Base-by-base conservation (phyloP, 2,113 vertebrate species). In the Xenopus laevis region DNA sequence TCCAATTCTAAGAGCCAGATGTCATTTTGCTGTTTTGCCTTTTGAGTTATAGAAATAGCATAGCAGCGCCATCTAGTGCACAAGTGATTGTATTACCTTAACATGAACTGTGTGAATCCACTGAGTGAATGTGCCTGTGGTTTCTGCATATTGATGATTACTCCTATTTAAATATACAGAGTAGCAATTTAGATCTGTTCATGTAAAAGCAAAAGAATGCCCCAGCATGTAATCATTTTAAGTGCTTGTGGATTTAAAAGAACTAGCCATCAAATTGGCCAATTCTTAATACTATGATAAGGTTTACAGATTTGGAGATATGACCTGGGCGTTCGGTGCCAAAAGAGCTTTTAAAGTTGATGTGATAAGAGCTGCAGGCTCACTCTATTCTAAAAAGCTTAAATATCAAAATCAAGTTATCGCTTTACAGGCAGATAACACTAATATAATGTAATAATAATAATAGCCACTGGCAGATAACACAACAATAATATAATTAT, bases 31-130 rank as follows among this genome's bases (percentile, higher is more conserved):
- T 64, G 55, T 18, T 18, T 12, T 57, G 8, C 4, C 27, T 27
- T 27, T 27, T 1, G 1, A 6, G n/a, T 21, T 45, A 13, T 57
- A 64, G 17, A 18, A 12, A 67, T 61, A 68, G 67, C 40, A 17
- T 47, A 77, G 67, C 60, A 77, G 74, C 33, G 33, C 74, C 74
- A 70, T 57, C 74, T 77, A 70, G 59, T 77, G 74, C 7, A 13
- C 5, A 68, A 16, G 16, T 27, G 20, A 21, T 4, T 13, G 57
- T 18, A 30, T 55, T 40, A 15, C 18, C 63, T 15, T 71, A 30
- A 33, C 4, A 50, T 50, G 11, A 50, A 50, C 47, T 50, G 3
- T 6, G 6, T 50, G 45, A 7, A 46, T 13, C 47, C 4, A 15
- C 11, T 13, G 15, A 3, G 1, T 16, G 12, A 50, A 13, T 4